phyloP scores from a whole-genome alignment of 2,113 vertebrate genomes.

The Erythrolamprus reginae region DNA sequence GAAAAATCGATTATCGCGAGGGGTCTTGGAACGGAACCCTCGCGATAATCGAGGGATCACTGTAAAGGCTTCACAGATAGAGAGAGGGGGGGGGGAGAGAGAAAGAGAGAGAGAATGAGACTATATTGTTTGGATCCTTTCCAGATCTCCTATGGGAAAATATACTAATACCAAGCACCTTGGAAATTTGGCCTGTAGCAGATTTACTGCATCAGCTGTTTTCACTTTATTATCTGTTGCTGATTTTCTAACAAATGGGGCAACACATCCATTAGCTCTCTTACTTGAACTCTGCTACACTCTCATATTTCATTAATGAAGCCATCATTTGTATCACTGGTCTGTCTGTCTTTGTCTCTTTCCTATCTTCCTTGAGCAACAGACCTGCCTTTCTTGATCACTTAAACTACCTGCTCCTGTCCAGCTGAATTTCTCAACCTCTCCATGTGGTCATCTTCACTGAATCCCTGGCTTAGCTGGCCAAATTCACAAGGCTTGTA shows the following conservation, averaged over 20 bases:
- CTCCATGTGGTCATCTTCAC: background rate
- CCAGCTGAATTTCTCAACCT: background rate
- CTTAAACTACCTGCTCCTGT: background rate
- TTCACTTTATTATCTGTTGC: background rate
- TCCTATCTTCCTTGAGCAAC: background rate
- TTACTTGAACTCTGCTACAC: background rate
- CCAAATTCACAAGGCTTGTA: background rate
- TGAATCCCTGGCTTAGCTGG: background rate
- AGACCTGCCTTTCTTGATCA: background rate
- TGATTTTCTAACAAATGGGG: background rate
- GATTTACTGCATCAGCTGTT: background rate
- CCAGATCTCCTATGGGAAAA: background rate
- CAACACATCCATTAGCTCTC: background rate
- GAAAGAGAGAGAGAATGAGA: too few relatives aligned
- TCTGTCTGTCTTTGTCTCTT: background rate
- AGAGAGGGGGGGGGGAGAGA: too few relatives aligned
- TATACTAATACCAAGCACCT: background rate
- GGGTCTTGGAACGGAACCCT: too few relatives aligned
- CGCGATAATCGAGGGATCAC: too few relatives aligned
- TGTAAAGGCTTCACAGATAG: too few relatives aligned
- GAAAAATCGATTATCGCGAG: too few relatives aligned
- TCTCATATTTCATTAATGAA: too few relatives aligned
- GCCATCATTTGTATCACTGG: background rate
- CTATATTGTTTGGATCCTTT: background rate
- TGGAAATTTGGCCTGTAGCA: background rate